Evolutionary conservation across 2,888 invertebrate species (phyloP), one percentile per base, ranked within the genome.

Genomic region (Watsonalla binaria): DNA sequence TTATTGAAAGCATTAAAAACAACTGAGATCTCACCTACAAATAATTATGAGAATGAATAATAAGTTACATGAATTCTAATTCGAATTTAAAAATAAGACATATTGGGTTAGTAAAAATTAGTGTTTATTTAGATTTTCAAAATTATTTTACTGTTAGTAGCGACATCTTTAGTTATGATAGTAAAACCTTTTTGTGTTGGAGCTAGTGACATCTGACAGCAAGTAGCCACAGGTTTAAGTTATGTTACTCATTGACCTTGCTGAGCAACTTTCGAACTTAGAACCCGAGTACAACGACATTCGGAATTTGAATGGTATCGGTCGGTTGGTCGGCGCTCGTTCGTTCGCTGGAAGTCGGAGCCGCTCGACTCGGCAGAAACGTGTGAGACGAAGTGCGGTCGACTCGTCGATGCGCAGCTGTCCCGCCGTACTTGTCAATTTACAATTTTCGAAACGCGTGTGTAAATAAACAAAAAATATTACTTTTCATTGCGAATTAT

Each of bases 341-440:
- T 69, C 68, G 72, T 66, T 63, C 63, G 37, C 7, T 8, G 37
- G 37, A 37, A 37, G 6, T 37, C 69, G 63, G 71, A 65, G 68
- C 68, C 66, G 65, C 66, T 63, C 68, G 72, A 65, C 76, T 80
- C 80, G 80, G 74, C 87, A 87, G 89, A 90, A 90, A 90, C 90
- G 90, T 90, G 90, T 88, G 87, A 78, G 90, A 80, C 90, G 90
- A 90, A 90, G 90, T 90, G 90, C 90, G 90, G 79, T 90, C 90
- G 90, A 83, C 85, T 89, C 84, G 90, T 89, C 90, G 89, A 86
- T 86, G 74, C 90, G 90, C 87, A 86, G 86, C 82, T 88, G 86
- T 89, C 86, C 78, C 76, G 75, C 82, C 84, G 86, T 85, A 78
- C 76, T 89, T 86, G 82, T 82, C 86, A 86, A 78, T 80, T 84